Percentiles rank a stretch among this genome's conserved stretches.
Evolutionary conservation across 2,113 vertebrate species (phyloP).

Genomic region (Hemicordylus capensis): DNA sequence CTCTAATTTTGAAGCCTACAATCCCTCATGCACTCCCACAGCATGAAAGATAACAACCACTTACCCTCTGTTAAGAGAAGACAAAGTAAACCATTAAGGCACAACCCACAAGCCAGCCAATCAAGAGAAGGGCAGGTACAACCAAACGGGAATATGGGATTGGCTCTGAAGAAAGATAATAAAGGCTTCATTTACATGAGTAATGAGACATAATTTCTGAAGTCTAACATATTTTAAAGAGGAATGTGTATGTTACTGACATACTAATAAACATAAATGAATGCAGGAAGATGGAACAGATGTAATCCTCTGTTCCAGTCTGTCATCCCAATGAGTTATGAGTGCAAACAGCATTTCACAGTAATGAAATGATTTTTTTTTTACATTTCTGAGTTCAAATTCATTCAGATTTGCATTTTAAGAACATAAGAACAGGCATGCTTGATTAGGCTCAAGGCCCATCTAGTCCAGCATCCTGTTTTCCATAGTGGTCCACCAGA

Average conservation of each 20-base stretch:
- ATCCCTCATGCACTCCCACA: too few species aligned
- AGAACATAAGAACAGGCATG: too few species aligned
- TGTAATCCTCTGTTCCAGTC: neutral
- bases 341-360: neutral
- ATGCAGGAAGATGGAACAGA: neutral
- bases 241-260: neutral
- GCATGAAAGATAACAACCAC: too few species aligned
- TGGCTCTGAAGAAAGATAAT: slow-evolving; percentile 45
- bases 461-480: too few species aligned
- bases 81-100: slow-evolving; percentile 78
- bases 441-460: too few species aligned
- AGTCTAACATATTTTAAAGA: neutral
- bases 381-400: neutral
- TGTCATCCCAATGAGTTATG: neutral
- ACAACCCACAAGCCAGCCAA: slow-evolving; percentile 82
- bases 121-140: slow-evolving; percentile 75
- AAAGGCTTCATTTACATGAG: neutral
- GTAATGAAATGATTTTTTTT: neutral
- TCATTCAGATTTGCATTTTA: neutral
- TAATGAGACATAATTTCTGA: neutral
- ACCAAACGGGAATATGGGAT: slow-evolving; percentile 53
- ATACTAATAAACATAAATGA: neutral
- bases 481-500: too few species aligned
- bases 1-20: slow-evolving; percentile 14
- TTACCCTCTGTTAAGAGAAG: slow-evolving; percentile 76